These are phyloP conservation scores for Pseudanteris insignis DNA, from an alignment of 2,888 invertebrate species.

Conservation along the genomic window DNA sequence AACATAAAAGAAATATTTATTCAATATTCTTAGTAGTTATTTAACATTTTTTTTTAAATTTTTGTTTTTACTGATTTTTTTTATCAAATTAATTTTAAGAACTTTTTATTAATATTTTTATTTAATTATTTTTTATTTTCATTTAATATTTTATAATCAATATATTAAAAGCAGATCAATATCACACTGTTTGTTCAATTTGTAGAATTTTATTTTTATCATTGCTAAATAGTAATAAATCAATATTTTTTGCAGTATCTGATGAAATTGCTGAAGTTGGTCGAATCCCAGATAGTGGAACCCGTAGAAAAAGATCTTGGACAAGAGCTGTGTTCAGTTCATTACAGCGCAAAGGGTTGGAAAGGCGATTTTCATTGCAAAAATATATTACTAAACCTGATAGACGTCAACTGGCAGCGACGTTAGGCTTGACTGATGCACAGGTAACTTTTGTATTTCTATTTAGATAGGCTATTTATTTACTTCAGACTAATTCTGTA, in stretches of 20 bases:
- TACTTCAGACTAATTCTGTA: too few relatives aligned
- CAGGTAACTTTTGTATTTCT: conserved; percentile 79
- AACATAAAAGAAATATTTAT: too few relatives aligned
- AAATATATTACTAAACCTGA: conserved; percentile 97
- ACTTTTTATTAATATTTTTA: too few relatives aligned
- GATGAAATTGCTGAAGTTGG: conserved; percentile 53
- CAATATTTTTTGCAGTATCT: conserved; percentile 45
- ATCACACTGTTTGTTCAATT: too few relatives aligned
- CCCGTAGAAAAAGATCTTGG: conserved; percentile 90
- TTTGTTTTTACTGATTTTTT: conserved; percentile 1
- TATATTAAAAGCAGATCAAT: too few relatives aligned
- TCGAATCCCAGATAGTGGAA: conserved; percentile 69
- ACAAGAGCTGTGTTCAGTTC: conserved; percentile 95
- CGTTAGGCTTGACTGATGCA: conserved; percentile 91
- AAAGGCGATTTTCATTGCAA: conserved; percentile 90
- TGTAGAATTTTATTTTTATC: too few relatives aligned
- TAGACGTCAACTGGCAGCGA: conserved; percentile 88
- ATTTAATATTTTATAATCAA: too few relatives aligned
- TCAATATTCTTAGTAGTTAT: too few relatives aligned
- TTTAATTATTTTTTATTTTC: too few relatives aligned
- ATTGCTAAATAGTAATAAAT: too few relatives aligned
- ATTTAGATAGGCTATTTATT: too few relatives aligned
- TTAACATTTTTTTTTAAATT: not conserved
- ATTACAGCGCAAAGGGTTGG: conserved; percentile 91
- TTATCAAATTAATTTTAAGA: too few relatives aligned